These are phyloP conservation scores for Pterostichus niger DNA, from an alignment of 2,888 invertebrate species.

Conservation along the genomic window DNA sequence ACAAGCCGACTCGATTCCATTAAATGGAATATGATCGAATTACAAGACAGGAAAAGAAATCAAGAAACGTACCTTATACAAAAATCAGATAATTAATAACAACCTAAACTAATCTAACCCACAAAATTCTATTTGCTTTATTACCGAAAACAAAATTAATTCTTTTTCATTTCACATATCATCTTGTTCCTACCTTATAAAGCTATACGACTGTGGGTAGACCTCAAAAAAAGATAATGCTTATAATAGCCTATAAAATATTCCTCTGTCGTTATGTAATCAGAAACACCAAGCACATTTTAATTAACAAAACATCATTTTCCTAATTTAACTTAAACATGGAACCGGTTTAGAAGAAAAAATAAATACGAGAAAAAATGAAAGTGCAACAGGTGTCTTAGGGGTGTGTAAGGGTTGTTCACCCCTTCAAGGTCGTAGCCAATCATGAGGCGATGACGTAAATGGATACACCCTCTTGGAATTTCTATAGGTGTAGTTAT, in stretches of 20 bases:
- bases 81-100: no score
- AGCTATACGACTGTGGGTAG: neutral
- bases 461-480: neutral
- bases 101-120: slow-evolving; percentile 39
- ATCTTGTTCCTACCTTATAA: slow-evolving; percentile 10
- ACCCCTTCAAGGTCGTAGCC: slow-evolving; percentile 27
- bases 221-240: slow-evolving; percentile 28
- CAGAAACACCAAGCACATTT: neutral
- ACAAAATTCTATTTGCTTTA: slow-evolving; percentile 11
- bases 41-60: no score
- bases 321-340: slow-evolving; percentile 21
- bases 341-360: slow-evolving; percentile 30
- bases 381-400: slow-evolving; percentile 34
- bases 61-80: no score
- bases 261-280: slow-evolving; percentile 14
- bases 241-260: slow-evolving; percentile 22
- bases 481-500: neutral
- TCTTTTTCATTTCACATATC: slow-evolving; percentile 31
- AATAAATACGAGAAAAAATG: neutral
- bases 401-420: slow-evolving; percentile 29
- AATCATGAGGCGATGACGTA: neutral
- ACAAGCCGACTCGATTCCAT: no score
- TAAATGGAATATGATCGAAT: no score
- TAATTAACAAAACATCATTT: slow-evolving; percentile 42
- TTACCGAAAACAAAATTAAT: slow-evolving; percentile 28